Base-by-base conservation (phyloP, 2,113 vertebrate genomes). In the Myodes glareolus region DNA sequence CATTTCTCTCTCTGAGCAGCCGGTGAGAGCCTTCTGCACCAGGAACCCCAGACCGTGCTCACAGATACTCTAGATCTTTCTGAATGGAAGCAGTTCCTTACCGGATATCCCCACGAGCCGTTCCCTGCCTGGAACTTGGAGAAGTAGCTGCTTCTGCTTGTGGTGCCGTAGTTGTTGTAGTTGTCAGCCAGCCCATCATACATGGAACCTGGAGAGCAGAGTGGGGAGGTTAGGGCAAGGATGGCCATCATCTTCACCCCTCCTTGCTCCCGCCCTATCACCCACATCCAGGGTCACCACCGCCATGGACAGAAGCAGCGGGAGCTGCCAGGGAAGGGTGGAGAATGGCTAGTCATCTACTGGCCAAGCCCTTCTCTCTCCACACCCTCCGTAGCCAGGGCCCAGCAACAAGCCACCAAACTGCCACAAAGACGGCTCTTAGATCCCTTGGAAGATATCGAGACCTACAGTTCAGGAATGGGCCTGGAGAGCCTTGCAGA, bases 71-170 rank as follows among this genome's bases (percentile, higher is more conserved):
- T 36, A 10, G 50, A 21, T 52, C 67, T 88, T 91, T 81, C 36
- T 11, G 19, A 42, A 42, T 1, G 17, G 19, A 65, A 96, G 93
- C 45, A 11, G 45, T 3, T 8, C 23, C 98, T 99, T 98, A 99
- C 99, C 99, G 98, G 98, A 50, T 99, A 98, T 4, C 98, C 98
- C 99, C 98, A 99, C 2, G 0, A 98, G 96, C 98, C 98, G 42
- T 96, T 98, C 21, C 98, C 99, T 27, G 97, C 97, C 80, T 99
- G 98, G 92, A 98, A 97, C 98, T 98, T 99, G 97, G 98, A 81
- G 55, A 98, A 99, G 96, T 99, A 99, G 98, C 98, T 98, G 97
- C 98, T 97, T 21, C 98, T 97, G 92, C 61, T 90, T 81, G 98
- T 96, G 25, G 98, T 99, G 50, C 98, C 98, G 0, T 98, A 99